A percentile compares a stretch with the other conserved stretches of the same genome.
Conservation (phyloP, 2,113 vertebrate genomes). For the Phaethornis superciliosus region DNA sequence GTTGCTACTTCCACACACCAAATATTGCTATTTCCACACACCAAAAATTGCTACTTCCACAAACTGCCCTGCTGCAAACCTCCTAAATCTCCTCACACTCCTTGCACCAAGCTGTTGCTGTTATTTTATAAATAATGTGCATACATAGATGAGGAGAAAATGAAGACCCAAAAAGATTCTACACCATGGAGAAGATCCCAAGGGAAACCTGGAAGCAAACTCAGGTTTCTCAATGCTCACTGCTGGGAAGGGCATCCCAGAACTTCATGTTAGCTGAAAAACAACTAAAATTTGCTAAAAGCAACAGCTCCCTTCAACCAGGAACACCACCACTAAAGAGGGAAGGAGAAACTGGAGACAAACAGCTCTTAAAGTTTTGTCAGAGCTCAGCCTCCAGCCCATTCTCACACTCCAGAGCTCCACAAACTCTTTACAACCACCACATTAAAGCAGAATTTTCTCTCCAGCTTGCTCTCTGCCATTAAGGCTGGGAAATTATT, state of each 20-base stretch:
- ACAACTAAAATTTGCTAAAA: background rate
- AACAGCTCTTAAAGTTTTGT: background rate
- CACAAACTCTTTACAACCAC: background rate
- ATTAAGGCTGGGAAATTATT: background rate
- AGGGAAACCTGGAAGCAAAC: background rate
- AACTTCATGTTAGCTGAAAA: background rate
- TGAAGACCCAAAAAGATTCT: background rate
- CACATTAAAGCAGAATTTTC: too few species aligned
- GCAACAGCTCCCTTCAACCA: background rate
- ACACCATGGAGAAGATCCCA: background rate
- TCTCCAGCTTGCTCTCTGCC: background rate
- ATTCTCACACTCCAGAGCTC: rapidly evolving
- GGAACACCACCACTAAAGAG: rapidly evolving
- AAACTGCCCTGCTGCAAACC: background rate
- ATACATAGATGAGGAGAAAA: background rate
- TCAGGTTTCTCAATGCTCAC: background rate
- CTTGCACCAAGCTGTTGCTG: background rate
- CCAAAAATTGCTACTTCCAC: too few species aligned
- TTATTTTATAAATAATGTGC: background rate
- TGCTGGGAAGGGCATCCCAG: background rate
- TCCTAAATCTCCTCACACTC: rapidly evolving
- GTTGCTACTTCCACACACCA: too few species aligned
- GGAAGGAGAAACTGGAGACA: background rate
- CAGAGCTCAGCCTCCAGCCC: background rate
- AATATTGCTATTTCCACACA: too few species aligned